Conservation (phyloP, 2,888 invertebrate species). For the Dione vanillae region DNA sequence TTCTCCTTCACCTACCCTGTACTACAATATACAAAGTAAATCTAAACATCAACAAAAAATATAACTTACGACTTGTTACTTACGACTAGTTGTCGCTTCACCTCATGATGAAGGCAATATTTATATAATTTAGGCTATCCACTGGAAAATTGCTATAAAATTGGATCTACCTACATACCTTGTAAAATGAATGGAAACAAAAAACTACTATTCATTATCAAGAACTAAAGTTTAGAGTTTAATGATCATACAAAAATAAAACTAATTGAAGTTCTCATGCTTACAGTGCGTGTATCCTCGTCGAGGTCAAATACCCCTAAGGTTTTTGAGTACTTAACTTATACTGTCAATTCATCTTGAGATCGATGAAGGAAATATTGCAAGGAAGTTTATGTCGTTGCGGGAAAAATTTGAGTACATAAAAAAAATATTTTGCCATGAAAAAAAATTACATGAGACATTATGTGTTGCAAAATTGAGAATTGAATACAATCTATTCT, state of each 20-base stretch:
- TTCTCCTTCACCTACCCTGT: too few relatives aligned
- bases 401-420: neutral
- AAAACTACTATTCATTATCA: neutral
- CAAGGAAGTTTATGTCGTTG: neutral
- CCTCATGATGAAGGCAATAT: too few relatives aligned
- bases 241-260: constrained; percentile 6
- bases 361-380: neutral
- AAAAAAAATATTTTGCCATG: neutral
- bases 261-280: constrained; percentile 2
- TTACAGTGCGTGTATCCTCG: constrained; percentile 8
- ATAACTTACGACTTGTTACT: too few relatives aligned
- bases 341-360: constrained; percentile 5
- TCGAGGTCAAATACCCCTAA: constrained; percentile 19
- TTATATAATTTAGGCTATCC: neutral
- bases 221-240: neutral
- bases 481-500: too few relatives aligned
- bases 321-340: constrained; percentile 13
- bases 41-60: too few relatives aligned
- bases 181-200: neutral
- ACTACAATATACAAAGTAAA: too few relatives aligned
- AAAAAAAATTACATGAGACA: too few relatives aligned
- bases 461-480: too few relatives aligned
- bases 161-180: neutral
- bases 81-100: too few relatives aligned
- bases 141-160: neutral